Base-by-base conservation (phyloP, 1,140 invertebrate genomes). In the Samia ricini region DNA sequence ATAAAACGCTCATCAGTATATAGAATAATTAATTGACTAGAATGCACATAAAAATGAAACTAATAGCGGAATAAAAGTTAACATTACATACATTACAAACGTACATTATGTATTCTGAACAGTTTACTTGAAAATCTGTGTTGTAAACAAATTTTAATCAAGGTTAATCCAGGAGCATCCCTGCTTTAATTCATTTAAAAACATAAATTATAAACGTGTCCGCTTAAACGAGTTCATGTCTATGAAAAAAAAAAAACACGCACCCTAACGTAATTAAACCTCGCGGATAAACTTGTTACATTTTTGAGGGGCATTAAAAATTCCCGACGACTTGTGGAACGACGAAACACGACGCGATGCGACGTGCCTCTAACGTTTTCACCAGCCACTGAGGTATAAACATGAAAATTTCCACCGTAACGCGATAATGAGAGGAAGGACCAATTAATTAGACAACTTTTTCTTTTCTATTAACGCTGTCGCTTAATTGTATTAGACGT, bases 201-300 rank as follows among this genome's bases (percentile, higher is more conserved):
- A 42, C 33, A 12, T 42, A 42, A 42, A 42, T 42, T 42, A 42
- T 42, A 42, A 15, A 42, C 33, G 33, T 42, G 33, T 42, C 33
- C 33, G 33, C 33, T 42, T 23, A 51, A 58, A 52, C 56, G 21
- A 48, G 57, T 60, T 59, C 26, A 58, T 49, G 33, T 57, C 19
- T 36, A 33, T n/a, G 26, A 26, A 57, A 56, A 29, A 61, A 66
- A 61, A 56, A 29, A 61, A 66, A 61, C 49, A 48, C 60, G 60
- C 33, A 42, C 33, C 33, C 33, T 62, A 54, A 64, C 61, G 65
- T 58, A 69, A 72, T 69, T 66, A 72, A 72, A 67, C 33, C 63
- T 33, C 33, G 49, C 57, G 66, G 62, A 67, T 72, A 69, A 69
- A 72, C 64, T 72, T 69, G 71, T 69, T 72, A 69, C 64, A 54